These are phyloP conservation scores for Chionodraco myersi DNA, from an alignment of 2,113 vertebrate species.

Conservation along the genomic window DNA sequence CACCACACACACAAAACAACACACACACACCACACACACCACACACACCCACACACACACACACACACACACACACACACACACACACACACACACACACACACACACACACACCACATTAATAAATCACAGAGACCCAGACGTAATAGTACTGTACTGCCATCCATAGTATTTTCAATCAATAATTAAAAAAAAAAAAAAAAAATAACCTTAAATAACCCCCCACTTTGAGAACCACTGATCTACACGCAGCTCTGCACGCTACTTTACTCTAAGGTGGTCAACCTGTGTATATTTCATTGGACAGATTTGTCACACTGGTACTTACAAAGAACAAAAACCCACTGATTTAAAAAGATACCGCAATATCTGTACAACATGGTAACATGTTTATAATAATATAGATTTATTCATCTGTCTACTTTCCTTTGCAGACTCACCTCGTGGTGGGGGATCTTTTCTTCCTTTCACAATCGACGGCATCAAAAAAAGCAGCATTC, in stretches of 20 bases:
- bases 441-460: conserved; percentile 97
- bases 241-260: not conserved
- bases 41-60: too few relatives aligned
- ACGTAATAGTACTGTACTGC: too few relatives aligned
- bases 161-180: too few relatives aligned
- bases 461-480: conserved; percentile 95
- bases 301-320: not conserved
- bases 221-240: too few relatives aligned
- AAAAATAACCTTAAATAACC: too few relatives aligned
- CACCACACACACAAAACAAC: too few relatives aligned
- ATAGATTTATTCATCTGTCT: not conserved
- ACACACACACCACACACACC: too few relatives aligned
- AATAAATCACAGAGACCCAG: too few relatives aligned
- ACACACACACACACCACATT: too few relatives aligned
- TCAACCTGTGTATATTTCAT: not conserved
- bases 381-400: not conserved
- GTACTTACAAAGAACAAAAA: not conserved
- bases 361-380: not conserved
- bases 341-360: not conserved
- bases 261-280: not conserved
- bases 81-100: too few relatives aligned
- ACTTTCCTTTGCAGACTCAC: conserved; percentile 77
- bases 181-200: too few relatives aligned
- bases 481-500: conserved; percentile 98
- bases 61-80: too few relatives aligned